Evolutionary conservation across 2,888 invertebrate species (phyloP).

Genomic region (Lypha dubia): DNA sequence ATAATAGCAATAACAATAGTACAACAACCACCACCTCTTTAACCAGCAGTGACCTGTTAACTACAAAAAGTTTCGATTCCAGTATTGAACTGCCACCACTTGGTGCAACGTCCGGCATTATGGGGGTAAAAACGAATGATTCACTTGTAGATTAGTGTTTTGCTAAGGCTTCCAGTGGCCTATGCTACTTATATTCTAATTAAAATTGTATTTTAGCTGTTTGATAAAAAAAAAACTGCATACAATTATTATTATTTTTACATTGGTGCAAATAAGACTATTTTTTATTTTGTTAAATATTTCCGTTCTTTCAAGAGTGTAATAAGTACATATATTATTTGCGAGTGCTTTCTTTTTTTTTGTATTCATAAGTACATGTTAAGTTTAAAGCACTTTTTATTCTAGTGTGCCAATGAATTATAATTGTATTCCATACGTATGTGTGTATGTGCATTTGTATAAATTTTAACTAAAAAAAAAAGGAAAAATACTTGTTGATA

Average conservation of each 20-base stretch:
- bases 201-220: slow-evolving; percentile 56
- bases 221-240: slow-evolving; percentile 41
- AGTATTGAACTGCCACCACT: slow-evolving; percentile 78
- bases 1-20: slow-evolving; percentile 73
- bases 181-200: slow-evolving; percentile 65
- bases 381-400: slow-evolving; percentile 56
- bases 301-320: slow-evolving; percentile 24
- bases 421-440: slow-evolving; percentile 52
- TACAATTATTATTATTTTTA: slow-evolving; percentile 34
- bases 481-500: slow-evolving; percentile 50
- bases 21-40: slow-evolving; percentile 75
- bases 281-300: slow-evolving; percentile 37
- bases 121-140: slow-evolving; percentile 71
- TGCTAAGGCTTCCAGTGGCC: slow-evolving; percentile 70
- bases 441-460: slow-evolving; percentile 64
- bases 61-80: slow-evolving; percentile 81
- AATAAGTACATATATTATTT: slow-evolving; percentile 17
- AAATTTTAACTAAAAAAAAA: slow-evolving; percentile 45
- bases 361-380: slow-evolving; percentile 16
- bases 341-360: slow-evolving; percentile 10
- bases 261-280: slow-evolving; percentile 51
- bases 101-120: slow-evolving; percentile 69
- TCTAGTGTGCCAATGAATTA: slow-evolving; percentile 66
- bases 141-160: slow-evolving; percentile 73
- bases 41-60: slow-evolving; percentile 79